Evolutionary conservation across 2,797 vertebrate species (phyloP).

Genomic region (Syngnathus acus): DNA sequence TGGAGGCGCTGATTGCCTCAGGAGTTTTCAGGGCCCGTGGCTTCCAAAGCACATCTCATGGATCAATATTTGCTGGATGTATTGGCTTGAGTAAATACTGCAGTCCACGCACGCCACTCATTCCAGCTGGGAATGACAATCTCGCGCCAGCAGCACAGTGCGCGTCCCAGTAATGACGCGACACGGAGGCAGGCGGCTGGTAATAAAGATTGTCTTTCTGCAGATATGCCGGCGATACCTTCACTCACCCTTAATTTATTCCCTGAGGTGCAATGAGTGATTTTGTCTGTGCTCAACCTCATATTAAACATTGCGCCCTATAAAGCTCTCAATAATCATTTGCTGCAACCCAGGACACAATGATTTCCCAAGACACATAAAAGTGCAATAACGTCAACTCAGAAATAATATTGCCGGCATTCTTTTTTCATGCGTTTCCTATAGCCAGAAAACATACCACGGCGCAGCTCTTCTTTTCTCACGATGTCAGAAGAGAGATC

Average conservation of each 20-base stretch:
- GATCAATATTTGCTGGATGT: constrained; percentile 62
- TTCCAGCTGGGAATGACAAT: constrained; percentile 47
- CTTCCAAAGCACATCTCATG: constrained; percentile 36
- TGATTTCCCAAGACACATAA: constrained; percentile 94
- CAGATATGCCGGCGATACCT: constrained; percentile 74
- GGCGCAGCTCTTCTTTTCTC: constrained; percentile 33
- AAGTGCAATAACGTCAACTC: constrained; percentile 82
- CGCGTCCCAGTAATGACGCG: constrained; percentile 47
- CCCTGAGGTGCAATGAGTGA: constrained; percentile 73
- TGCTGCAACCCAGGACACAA: constrained; percentile 75
- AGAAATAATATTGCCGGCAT: constrained; percentile 73
- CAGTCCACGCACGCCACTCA: constrained; percentile 34
- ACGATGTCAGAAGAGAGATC: constrained; percentile 35
- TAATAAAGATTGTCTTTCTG: constrained; percentile 85
- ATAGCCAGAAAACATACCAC: constrained; percentile 60
- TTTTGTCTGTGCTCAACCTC: constrained; percentile 69
- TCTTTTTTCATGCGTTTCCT: constrained; percentile 64
- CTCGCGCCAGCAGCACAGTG: constrained; percentile 37
- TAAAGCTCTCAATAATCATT: constrained; percentile 86
- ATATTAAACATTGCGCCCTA: constrained; percentile 86
- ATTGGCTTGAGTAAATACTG: constrained; percentile 52
- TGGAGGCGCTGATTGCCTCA: constrained; percentile 35
- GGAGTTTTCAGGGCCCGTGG: constrained; percentile 28
- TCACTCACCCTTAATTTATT: constrained; percentile 81
- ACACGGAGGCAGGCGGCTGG: constrained; percentile 59